Conservation (phyloP, 2,888 invertebrate species). For the Glaucopsyche alexis region DNA sequence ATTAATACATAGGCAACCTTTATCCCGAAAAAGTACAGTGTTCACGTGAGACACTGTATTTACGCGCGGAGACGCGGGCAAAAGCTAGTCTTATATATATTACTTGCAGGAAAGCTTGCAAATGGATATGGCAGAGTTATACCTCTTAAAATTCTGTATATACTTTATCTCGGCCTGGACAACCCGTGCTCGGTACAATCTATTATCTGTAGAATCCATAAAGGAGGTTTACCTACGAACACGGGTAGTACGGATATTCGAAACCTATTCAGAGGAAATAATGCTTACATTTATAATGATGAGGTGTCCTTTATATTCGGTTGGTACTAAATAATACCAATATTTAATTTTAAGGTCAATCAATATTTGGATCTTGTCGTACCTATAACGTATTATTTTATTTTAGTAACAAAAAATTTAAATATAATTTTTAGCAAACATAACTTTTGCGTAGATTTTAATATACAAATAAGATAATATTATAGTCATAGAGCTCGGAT, state of each 20-base stretch:
- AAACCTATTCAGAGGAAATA: slow-evolving; percentile 49
- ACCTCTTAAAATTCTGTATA: slow-evolving; percentile 67
- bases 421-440: too few relatives aligned
- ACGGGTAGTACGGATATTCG: slow-evolving; percentile 44
- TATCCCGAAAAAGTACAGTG: too few relatives aligned
- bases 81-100: background rate
- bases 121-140: slow-evolving; percentile 59
- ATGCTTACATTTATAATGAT: slow-evolving; percentile 60
- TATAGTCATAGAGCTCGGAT: too few relatives aligned
- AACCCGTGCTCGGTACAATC: slow-evolving; percentile 69
- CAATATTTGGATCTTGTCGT: too few relatives aligned
- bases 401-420: too few relatives aligned
- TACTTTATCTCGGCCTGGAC: slow-evolving; percentile 65
- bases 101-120: slow-evolving; percentile 53
- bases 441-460: too few relatives aligned
- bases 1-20: too few relatives aligned
- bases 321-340: slow-evolving; percentile 43
- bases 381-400: too few relatives aligned
- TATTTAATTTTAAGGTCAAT: too few relatives aligned
- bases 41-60: too few relatives aligned
- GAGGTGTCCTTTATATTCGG: slow-evolving; percentile 58
- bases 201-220: slow-evolving; percentile 59
- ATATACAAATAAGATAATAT: too few relatives aligned
- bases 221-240: slow-evolving; percentile 45
- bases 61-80: too few relatives aligned